These are phyloP conservation scores for Tortrix viridana DNA, from an alignment of 2,888 invertebrate species.

Conservation along the genomic window DNA sequence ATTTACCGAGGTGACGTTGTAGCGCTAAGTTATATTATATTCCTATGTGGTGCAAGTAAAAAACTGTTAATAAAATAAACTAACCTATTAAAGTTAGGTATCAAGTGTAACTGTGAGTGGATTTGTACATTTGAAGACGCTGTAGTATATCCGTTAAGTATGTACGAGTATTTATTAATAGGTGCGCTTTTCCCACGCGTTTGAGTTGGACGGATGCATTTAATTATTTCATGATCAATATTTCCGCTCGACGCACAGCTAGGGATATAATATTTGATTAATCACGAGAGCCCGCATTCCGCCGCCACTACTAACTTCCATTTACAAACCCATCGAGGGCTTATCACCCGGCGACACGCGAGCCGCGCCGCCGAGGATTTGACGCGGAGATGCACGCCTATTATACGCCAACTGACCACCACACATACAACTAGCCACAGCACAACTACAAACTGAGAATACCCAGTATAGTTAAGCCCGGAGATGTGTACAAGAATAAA, in stretches of 20 bases:
- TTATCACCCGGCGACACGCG: conserved; percentile 78
- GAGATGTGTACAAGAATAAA: conserved; percentile 35
- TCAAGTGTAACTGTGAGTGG: neutral
- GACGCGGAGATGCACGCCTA: conserved; percentile 67
- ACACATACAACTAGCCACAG: conserved; percentile 44
- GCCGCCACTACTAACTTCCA: conserved; percentile 10
- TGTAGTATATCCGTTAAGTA: neutral
- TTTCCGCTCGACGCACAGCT: neutral
- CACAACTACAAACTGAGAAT: conserved; percentile 41
- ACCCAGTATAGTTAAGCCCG: conserved; percentile 18
- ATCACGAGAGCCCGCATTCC: conserved; percentile 7
- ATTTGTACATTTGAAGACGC: neutral
- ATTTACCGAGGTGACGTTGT: conserved; percentile 55
- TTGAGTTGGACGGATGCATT: neutral
- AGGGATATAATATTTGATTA: conserved; percentile 1
- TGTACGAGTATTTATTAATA: neutral
- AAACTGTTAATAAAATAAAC: neutral
- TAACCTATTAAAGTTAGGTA: neutral
- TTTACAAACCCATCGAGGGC: conserved; percentile 60
- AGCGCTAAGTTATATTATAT: conserved; percentile 48
- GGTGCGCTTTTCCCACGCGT: neutral
- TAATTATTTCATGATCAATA: neutral
- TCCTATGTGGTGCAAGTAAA: conserved; percentile 44
- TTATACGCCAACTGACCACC: conserved; percentile 46
- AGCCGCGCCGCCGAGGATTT: conserved; percentile 60